These are phyloP conservation scores for Rhagonycha fulva DNA, from an alignment of 2,888 invertebrate species.

Conservation along the genomic window DNA sequence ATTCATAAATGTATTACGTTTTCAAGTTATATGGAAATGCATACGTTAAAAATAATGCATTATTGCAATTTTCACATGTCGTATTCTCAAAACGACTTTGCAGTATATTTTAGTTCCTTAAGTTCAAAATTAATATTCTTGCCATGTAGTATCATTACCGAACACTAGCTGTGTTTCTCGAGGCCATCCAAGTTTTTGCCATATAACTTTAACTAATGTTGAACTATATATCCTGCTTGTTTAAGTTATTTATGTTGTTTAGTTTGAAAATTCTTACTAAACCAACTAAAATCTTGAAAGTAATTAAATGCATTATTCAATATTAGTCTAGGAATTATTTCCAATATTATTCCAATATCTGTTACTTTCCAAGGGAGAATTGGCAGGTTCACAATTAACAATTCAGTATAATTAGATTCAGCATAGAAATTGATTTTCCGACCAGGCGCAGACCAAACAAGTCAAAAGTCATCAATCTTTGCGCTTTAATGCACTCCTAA, in stretches of 20 bases:
- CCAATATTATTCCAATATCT: background rate
- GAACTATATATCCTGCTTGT: slow-evolving; percentile 3
- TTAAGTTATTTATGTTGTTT: slow-evolving; percentile 6
- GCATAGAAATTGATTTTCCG: background rate
- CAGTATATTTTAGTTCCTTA: slow-evolving; percentile 21
- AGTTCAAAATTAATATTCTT: slow-evolving; percentile 18
- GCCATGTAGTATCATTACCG: slow-evolving; percentile 18
- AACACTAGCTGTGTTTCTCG: slow-evolving; percentile 18
- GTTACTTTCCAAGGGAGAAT: background rate
- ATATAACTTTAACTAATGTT: slow-evolving; percentile 15
- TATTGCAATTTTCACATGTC: slow-evolving; percentile 11
- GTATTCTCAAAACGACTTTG: slow-evolving; percentile 8
- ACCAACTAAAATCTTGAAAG: background rate
- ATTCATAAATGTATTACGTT: background rate
- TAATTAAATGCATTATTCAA: background rate
- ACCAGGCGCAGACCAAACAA: background rate
- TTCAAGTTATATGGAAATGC: slow-evolving; percentile 12
- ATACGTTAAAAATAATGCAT: slow-evolving; percentile 13
- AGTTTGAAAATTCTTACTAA: slow-evolving; percentile 1
- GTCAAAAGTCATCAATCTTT: background rate
- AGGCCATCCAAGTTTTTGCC: slow-evolving; percentile 19
- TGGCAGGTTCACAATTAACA: background rate
- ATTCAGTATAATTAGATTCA: background rate
- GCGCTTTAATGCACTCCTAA: background rate
- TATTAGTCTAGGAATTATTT: background rate